Conservation (phyloP, 2,113 vertebrate genomes). For the Chloroceryle aenea region DNA sequence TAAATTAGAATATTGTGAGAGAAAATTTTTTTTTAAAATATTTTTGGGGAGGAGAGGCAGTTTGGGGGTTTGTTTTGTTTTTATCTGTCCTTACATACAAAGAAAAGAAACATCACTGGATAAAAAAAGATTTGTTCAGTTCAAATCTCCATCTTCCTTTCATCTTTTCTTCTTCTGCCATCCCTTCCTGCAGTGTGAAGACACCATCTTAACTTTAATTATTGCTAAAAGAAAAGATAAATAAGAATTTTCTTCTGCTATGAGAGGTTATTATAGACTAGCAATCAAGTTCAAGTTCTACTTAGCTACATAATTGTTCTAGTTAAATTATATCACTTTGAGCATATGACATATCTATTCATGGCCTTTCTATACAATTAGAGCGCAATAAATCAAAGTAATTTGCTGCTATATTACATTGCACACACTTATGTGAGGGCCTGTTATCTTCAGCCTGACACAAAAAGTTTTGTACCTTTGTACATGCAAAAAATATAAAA, state of each 20-base stretch:
- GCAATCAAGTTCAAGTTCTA: slow-evolving; percentile 8
- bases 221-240: neutral
- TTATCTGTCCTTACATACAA: neutral
- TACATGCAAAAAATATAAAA: neutral
- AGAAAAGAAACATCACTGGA: neutral
- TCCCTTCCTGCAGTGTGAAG: neutral
- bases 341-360: neutral
- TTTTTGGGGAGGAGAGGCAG: neutral
- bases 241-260: neutral
- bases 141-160: neutral
- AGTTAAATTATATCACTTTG: slow-evolving; percentile 32
- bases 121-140: neutral
- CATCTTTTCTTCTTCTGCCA: neutral
- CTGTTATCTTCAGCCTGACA: neutral
- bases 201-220: neutral
- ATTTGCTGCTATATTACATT: slow-evolving; percentile 18
- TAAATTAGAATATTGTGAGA: neutral
- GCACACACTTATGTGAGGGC: neutral
- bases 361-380: slow-evolving; percentile 21
- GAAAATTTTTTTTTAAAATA: neutral
- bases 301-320: slow-evolving; percentile 14
- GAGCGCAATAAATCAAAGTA: slow-evolving; percentile 45
- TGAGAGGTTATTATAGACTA: neutral
- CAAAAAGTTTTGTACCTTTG: neutral
- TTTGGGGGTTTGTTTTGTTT: neutral